Percentiles rank a stretch among this genome's conserved stretches.
Conservation (phyloP, 2,888 invertebrate species). For the Harpagoxenus sublaevis region DNA sequence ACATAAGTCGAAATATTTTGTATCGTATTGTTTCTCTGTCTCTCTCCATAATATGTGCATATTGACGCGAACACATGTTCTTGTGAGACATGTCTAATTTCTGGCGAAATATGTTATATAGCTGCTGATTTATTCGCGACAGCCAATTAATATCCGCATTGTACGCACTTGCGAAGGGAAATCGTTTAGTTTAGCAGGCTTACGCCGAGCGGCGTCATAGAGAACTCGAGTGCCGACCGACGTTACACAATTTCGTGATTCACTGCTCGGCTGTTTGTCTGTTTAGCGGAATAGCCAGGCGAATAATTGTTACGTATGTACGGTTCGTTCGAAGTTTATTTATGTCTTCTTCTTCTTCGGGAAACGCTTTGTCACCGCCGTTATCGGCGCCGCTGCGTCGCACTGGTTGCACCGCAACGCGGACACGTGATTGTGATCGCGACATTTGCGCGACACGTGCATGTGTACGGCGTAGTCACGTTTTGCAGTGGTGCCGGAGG, state of each 20-base stretch:
- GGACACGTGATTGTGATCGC: conserved; percentile 1
- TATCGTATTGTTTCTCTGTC: background rate
- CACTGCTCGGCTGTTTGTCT: conserved; percentile 17
- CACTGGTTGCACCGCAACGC: background rate
- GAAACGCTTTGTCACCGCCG: conserved; percentile 9
- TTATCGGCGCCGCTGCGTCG: conserved; percentile 9
- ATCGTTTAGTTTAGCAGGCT: background rate
- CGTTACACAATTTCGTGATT: conserved; percentile 39
- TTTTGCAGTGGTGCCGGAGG: background rate
- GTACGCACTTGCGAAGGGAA: background rate
- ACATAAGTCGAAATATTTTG: too few relatives aligned
- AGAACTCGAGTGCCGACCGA: background rate
- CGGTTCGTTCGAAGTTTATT: conserved; percentile 18
- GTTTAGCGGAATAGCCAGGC: conserved; percentile 26
- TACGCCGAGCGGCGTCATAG: background rate
- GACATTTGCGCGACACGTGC: too few relatives aligned
- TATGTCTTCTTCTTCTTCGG: conserved; percentile 49
- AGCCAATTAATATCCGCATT: conserved; percentile 12
- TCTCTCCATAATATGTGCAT: background rate
- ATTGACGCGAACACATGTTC: background rate
- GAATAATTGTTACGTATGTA: conserved; percentile 28
- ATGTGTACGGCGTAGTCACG: background rate
- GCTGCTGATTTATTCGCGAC: background rate
- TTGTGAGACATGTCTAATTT: background rate
- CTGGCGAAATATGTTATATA: background rate